Evolutionary conservation across 1,140 invertebrate genomes (phyloP).

Genomic region (Drosophila lacertosa): DNA sequence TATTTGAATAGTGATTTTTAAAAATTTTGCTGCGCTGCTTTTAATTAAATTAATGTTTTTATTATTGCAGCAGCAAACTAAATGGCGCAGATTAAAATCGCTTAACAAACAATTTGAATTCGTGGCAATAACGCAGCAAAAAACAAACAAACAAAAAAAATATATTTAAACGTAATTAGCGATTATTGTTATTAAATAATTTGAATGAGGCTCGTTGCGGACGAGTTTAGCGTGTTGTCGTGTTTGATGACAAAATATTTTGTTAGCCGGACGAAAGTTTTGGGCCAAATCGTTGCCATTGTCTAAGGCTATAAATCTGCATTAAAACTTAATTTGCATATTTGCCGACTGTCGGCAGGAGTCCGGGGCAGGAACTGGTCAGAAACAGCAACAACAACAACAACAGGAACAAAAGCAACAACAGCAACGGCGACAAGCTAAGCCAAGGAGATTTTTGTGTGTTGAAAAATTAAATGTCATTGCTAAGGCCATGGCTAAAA

Average conservation of each 20-base stretch:
- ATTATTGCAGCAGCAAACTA: conserved; percentile 7
- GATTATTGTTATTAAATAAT: conserved; percentile 46
- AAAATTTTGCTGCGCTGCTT: neutral
- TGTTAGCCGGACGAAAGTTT: conserved; percentile 18
- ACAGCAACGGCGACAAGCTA: conserved; percentile 3
- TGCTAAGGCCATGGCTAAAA: conserved; percentile 57
- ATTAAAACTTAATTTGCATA: conserved; percentile 69
- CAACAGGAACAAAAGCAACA: neutral
- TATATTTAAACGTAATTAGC: conserved; percentile 24
- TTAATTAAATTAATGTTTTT: conserved; percentile 24
- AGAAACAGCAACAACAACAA: conserved; percentile 1
- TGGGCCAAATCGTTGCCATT: conserved; percentile 45
- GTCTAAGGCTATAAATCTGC: conserved; percentile 64
- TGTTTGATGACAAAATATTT: conserved; percentile 16
- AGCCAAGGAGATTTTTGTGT: conserved; percentile 28
- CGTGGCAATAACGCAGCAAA: too few species aligned
- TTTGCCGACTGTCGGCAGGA: conserved; percentile 13
- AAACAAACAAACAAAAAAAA: too few species aligned
- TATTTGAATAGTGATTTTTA: too few species aligned
- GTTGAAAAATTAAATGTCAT: conserved; percentile 76
- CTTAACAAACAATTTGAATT: conserved; percentile 4
- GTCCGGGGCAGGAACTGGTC: neutral
- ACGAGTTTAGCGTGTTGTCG: conserved; percentile 13
- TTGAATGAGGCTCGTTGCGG: neutral
- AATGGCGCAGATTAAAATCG: conserved; percentile 7